phyloP scores from a whole-genome alignment of 2,797 vertebrate species.

The Bradypus variegatus region DNA sequence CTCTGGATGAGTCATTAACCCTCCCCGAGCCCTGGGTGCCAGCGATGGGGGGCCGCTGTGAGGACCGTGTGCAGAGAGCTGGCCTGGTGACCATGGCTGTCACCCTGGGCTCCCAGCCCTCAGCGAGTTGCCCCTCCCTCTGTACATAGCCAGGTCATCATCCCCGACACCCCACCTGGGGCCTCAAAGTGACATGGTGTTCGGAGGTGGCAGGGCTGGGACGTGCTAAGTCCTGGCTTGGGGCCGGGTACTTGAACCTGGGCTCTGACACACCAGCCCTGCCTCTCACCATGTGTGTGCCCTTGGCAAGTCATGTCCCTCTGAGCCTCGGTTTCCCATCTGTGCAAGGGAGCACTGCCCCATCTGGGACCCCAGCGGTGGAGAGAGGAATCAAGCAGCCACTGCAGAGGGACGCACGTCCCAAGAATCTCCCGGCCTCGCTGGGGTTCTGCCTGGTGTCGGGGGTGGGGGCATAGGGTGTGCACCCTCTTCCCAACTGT shows the following conservation, averaged over 20 bases:
- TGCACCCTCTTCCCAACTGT: background rate
- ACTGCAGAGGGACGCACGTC: background rate
- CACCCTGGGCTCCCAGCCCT: too few species aligned
- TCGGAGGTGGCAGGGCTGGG: background rate
- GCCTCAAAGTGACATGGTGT: background rate
- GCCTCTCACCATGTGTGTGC: background rate
- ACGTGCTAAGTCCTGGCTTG: background rate
- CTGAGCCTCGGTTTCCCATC: background rate
- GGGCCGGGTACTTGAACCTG: background rate
- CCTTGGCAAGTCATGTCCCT: background rate
- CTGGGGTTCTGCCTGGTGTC: background rate
- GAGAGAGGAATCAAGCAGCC: background rate
- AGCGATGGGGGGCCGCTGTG: too few species aligned
- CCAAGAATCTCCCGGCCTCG: background rate
- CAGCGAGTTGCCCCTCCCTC: background rate
- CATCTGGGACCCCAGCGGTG: too few species aligned
- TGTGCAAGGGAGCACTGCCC: too few species aligned
- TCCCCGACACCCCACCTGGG: background rate
- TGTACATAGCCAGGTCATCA: background rate
- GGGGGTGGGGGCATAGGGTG: background rate
- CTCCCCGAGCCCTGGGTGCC: too few species aligned
- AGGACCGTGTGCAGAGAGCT: too few species aligned
- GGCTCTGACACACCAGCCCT: background rate
- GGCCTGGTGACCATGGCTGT: background rate
- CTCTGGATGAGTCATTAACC: too few species aligned